Conservation (phyloP, 2,113 vertebrate species). For the Halcyon senegalensis region DNA sequence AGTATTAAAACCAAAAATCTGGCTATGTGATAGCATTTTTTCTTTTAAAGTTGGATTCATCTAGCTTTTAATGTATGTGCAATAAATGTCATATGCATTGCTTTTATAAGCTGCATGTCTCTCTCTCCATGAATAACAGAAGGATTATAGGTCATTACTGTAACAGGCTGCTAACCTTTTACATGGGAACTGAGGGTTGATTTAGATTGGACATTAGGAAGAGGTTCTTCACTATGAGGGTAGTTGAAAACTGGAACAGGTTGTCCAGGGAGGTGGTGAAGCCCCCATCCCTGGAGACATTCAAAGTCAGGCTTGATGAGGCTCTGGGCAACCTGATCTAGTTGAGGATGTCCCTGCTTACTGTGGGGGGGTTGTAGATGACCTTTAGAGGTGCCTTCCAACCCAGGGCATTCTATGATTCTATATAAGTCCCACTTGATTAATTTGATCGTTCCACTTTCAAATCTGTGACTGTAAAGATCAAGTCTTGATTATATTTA, state of each 20-base stretch:
- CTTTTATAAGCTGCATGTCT: not conserved
- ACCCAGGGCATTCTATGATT: no score
- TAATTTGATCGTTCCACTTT: not conserved
- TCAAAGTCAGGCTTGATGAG: no score
- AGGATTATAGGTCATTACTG: not conserved
- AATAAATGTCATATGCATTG: not conserved
- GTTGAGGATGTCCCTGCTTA: no score
- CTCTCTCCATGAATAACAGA: not conserved
- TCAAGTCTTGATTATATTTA: not conserved
- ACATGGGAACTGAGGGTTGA: not conserved
- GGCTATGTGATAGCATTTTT: not conserved
- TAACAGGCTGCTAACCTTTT: not conserved
- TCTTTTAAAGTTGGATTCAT: not conserved
- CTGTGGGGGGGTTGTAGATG: no score
- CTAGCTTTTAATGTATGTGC: not conserved
- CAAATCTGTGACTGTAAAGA: not conserved
- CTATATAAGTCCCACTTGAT: not conserved
- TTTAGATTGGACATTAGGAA: no score
- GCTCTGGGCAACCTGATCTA: no score
- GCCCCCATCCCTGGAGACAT: no score
- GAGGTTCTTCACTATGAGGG: no score
- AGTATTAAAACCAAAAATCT: not conserved
- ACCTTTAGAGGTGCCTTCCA: no score
- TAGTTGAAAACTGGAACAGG: no score
- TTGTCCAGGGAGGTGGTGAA: no score